phyloP scores from a whole-genome alignment of 2,113 vertebrate species.

The Nibea coibor region DNA sequence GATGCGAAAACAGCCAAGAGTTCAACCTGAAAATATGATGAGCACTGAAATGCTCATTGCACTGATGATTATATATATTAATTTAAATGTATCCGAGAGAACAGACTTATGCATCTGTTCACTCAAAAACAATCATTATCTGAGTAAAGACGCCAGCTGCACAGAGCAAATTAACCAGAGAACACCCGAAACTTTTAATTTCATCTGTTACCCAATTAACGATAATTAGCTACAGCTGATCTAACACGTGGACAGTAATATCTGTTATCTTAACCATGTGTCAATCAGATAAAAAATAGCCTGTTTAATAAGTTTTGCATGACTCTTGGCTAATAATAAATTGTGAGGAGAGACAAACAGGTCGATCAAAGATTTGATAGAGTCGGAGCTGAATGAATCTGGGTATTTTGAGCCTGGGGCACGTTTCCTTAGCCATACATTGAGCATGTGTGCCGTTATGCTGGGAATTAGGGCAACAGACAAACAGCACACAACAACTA shows the following conservation, averaged over 20 bases:
- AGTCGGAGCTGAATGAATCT: background rate
- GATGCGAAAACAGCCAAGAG: background rate
- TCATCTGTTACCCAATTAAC: background rate
- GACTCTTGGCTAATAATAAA: no score
- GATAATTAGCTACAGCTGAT: constrained; percentile 11
- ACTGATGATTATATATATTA: background rate
- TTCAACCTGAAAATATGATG: background rate
- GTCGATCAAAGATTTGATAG: background rate
- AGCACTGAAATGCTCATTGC: background rate
- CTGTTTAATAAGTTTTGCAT: background rate
- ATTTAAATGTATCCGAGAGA: background rate
- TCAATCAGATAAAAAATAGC: background rate
- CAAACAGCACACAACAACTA: constrained; percentile 32
- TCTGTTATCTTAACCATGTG: background rate
- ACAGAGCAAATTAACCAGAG: constrained; percentile 18
- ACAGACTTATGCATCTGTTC: background rate
- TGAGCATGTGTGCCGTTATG: constrained; percentile 8
- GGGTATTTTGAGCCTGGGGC: background rate
- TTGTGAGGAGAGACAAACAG: no score
- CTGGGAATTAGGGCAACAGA: constrained; percentile 38
- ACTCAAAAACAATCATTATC: background rate
- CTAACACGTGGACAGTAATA: background rate
- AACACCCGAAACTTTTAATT: constrained; percentile 4
- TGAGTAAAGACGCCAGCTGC: constrained; percentile 23
- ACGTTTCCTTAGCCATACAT: background rate